A percentile compares a stretch with the other conserved stretches of the same genome.
Conservation (phyloP, 2,888 invertebrate species). For the Drosophila paracracens region DNA sequence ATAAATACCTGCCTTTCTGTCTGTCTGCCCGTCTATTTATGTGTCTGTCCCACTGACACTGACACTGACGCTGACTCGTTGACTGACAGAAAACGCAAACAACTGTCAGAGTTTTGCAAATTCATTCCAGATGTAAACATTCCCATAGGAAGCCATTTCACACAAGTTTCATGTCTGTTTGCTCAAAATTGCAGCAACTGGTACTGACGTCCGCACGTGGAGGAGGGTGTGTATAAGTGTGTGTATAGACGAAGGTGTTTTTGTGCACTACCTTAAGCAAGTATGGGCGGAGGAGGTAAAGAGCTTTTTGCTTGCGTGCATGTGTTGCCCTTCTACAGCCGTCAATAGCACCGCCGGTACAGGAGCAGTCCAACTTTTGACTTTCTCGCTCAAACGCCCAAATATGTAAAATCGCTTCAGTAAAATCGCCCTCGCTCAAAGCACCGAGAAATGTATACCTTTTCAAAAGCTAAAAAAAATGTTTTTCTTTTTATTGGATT, state of each 20-base stretch:
- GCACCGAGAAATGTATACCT: conserved; percentile 45
- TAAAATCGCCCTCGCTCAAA: neutral
- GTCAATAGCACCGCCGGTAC: conserved; percentile 37
- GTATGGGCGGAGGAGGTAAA: neutral
- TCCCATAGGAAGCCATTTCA: conserved; percentile 74
- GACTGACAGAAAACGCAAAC: conserved; percentile 75
- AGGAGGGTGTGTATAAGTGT: neutral
- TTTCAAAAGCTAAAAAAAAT: neutral
- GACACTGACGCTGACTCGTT: conserved; percentile 70
- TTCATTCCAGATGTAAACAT: conserved; percentile 77
- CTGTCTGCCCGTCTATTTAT: conserved; percentile 25
- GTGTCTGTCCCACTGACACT: conserved; percentile 54
- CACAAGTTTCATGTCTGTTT: conserved; percentile 74
- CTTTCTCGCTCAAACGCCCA: conserved; percentile 36
- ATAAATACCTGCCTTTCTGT: conserved; percentile 49
- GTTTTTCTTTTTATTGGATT: neutral
- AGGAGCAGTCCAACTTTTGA: conserved; percentile 53
- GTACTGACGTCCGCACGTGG: conserved; percentile 52
- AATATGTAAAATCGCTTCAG: conserved; percentile 44
- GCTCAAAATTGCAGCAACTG: conserved; percentile 70
- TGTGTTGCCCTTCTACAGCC: conserved; percentile 46
- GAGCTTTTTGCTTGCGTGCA: conserved; percentile 31
- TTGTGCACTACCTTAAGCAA: neutral
- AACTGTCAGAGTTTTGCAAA: conserved; percentile 74
- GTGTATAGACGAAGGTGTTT: conserved; percentile 5